Conservation (phyloP, 2,888 invertebrate species). For the Caenorhabditis sp. region DNA sequence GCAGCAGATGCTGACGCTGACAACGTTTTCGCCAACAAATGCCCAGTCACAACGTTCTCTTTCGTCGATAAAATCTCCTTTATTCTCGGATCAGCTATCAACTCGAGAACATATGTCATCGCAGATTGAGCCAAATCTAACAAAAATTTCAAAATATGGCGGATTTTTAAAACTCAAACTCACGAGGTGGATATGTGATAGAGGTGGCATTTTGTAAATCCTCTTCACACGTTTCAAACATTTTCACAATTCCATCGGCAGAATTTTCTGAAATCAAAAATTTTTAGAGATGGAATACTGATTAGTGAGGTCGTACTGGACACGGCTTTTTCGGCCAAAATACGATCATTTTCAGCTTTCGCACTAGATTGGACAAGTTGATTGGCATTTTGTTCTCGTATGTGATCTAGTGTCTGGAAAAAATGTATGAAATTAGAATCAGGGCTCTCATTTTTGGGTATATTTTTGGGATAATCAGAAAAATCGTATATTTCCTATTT, state of each 20-base stretch:
- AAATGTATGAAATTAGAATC: background rate
- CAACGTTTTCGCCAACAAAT: conserved; percentile 77
- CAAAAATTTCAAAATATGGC: background rate
- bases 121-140: conserved; percentile 51
- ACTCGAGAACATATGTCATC: conserved; percentile 21
- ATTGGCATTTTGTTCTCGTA: conserved; percentile 24
- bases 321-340: background rate
- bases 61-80: conserved; percentile 14
- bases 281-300: background rate
- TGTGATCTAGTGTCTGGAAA: conserved; percentile 25
- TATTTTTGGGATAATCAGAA: too few relatives aligned
- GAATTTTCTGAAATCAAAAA: conserved; percentile 31
- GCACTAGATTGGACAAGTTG: conserved; percentile 27
- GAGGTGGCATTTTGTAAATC: conserved; percentile 66
- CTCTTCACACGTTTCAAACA: conserved; percentile 61
- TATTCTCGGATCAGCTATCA: background rate
- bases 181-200: conserved; percentile 65
- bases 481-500: too few relatives aligned
- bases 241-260: conserved; percentile 43
- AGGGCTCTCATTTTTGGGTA: background rate
- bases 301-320: background rate
- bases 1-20: conserved; percentile 82
- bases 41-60: conserved; percentile 74
- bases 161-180: conserved; percentile 19
- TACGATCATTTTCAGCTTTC: conserved; percentile 18